Base-by-base conservation (phyloP, 1,140 invertebrate genomes). In the Procambarus virginalis region DNA sequence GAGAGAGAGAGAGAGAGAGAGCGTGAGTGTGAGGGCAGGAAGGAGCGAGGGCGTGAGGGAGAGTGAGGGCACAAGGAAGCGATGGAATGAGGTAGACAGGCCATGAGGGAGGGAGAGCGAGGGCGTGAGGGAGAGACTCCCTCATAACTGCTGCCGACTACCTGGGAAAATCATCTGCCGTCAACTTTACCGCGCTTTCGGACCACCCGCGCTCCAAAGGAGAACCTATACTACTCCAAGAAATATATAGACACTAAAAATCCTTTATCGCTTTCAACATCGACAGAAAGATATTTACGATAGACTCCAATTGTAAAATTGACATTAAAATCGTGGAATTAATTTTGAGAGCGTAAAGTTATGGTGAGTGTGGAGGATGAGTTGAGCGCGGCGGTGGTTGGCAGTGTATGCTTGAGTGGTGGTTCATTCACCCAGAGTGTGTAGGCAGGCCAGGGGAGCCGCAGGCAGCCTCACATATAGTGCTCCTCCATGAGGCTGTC, bases 371-470 rank as follows among this genome's bases (percentile, higher is more conserved):
- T 8, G 48, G 77, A 51, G 77, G 9, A 20, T 79, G 12, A 51
- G 46, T 81, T 81, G 79, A 60, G 20, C 51, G 51, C 20, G 51
- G 79, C 20, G 75, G 75, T 77, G 75, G 75, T 17, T 77, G 75
- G 8, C 48, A 49, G n/a, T 77, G 75, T 55, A 55, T 45, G 79
- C 79, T 55, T n/a, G 46, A 60, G 79, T 49, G 79, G 79, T 81
- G 79, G 79, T 81, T 81, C 79, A 81, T 81, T 81, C 79, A 81
- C 79, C 79, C 79, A 81, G 79, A 60, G 79, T 60, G 79, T 81
- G 79, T 60, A 60, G 55, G n/a, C 34, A 55, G 60, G 60, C 60
- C 60, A 17, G 20, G 12, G 4, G 60, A 17, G 60, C 14, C 17
- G 17, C 20, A 64, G 51, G 76, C 49, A 12, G 45, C 76, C 14